Base-by-base conservation (phyloP, 2,888 invertebrate genomes). In the Apodemia zela region DNA sequence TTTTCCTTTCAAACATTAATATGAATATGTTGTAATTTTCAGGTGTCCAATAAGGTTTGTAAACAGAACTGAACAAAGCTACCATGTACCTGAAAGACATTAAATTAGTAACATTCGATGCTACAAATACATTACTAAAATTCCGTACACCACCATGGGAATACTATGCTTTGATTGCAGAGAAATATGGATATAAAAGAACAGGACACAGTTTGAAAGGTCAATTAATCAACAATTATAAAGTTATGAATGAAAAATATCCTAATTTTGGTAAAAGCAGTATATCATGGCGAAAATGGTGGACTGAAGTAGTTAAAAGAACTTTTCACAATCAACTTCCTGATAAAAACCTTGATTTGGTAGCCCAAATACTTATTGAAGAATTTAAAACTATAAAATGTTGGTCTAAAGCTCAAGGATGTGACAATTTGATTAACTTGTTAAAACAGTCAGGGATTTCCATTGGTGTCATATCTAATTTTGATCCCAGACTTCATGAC, bases 401-500 rank as follows among this genome's bases (percentile, higher is more conserved):
- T 75, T 98, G 98, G 97, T 90, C 94, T 73, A 66, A 77, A 11
- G 93, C 93, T 70, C 92, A 94, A 59, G 96, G 96, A 17, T 92
- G 94, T 25, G 77, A 93, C 11, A 93, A 94, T 64, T 83, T 97
- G n/a, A 85, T 97, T 1, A 84, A 93, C 29, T 91, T 93, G 66
- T 81, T 97, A 8, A 87, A 83, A 67, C 78, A 80, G 13, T 85
- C 81, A 63, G 82, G 84, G 29, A 74, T 93, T 15, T 73, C 80
- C 7, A 71, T 97, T 57, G 98, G 97, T 3, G 93, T 97, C 0
- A 94, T 98, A 70, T 97, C 98, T 7, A 98, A 98, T 85, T 97
- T 96, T 86, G 98, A 98, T 87, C 95, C 97, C 38, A 93, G 98
- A 38, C 87, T 98, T 2, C 91, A 94, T 66, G 87, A 91, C 6